phyloP scores from a whole-genome alignment of 2,888 invertebrate genomes.

The Euplagia quadripunctaria region DNA sequence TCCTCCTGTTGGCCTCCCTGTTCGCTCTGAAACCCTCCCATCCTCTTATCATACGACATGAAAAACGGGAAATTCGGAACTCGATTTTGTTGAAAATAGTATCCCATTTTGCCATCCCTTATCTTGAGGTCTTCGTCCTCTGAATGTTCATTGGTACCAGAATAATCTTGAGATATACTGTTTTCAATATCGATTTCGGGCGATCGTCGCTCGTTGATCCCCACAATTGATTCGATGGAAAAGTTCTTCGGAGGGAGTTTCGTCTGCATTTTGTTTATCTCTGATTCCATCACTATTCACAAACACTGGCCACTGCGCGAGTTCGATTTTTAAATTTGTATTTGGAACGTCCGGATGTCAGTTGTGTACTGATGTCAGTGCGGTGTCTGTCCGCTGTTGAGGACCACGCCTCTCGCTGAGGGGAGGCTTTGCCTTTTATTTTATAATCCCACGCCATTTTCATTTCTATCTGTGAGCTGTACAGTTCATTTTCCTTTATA shows the following conservation, averaged over 20 bases:
- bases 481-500: conserved; percentile 21
- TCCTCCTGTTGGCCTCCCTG: conserved; percentile 71
- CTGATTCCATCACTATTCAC: conserved; percentile 76
- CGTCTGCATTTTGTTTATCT: conserved; percentile 78
- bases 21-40: conserved; percentile 65
- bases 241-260: conserved; percentile 88
- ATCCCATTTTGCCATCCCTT: conserved; percentile 78
- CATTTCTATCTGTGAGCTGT: accelerated
- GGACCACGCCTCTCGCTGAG: conserved; percentile 64
- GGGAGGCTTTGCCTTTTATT: conserved; percentile 55
- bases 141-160: conserved; percentile 65
- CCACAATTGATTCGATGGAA: conserved; percentile 89
- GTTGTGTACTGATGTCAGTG: conserved; percentile 65
- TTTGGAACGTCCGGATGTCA: conserved; percentile 67
- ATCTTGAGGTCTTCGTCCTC: conserved; percentile 79
- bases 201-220: conserved; percentile 73
- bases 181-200: conserved; percentile 84
- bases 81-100: conserved; percentile 80
- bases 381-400: conserved; percentile 48
- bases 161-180: conserved; percentile 76
- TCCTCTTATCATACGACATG: conserved; percentile 81
- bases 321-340: conserved; percentile 52
- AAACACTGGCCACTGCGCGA: conserved; percentile 53
- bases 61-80: conserved; percentile 83
- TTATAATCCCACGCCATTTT: conserved; percentile 14